Conservation (phyloP, 2,797 vertebrate genomes). For the Pangasius djambal region DNA sequence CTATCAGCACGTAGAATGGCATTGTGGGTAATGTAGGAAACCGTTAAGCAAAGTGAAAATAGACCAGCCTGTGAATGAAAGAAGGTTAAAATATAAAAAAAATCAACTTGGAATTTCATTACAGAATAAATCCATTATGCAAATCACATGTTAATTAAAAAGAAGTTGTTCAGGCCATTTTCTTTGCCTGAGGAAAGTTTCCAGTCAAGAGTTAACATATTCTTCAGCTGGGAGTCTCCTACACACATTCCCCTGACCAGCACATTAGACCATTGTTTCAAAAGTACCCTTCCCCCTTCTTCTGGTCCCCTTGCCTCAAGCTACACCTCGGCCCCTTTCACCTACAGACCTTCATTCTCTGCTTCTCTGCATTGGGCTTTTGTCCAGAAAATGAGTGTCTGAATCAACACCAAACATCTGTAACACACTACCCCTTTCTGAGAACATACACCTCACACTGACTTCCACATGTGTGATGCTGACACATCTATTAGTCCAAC, state of each 20-base stretch:
- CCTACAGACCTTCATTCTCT: slow-evolving; percentile 48
- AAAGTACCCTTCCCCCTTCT: slow-evolving; percentile 24
- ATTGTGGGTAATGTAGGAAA: neutral
- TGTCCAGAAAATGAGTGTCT: slow-evolving; percentile 38
- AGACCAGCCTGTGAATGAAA: neutral
- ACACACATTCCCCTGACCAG: slow-evolving; percentile 60
- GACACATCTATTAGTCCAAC: neutral
- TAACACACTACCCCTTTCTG: slow-evolving; percentile 26
- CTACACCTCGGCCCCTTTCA: slow-evolving; percentile 36
- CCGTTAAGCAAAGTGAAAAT: neutral
- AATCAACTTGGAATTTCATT: neutral
- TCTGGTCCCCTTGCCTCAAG: slow-evolving; percentile 27
- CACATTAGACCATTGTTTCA: slow-evolving; percentile 67
- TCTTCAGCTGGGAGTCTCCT: slow-evolving; percentile 59
- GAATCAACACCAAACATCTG: slow-evolving; percentile 31
- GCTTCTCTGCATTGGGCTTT: slow-evolving; percentile 33
- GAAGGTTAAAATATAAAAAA: neutral
- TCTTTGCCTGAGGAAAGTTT: neutral
- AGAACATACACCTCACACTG: slow-evolving; percentile 25
- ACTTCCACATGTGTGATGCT: neutral
- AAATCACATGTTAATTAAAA: neutral
- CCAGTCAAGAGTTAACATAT: slow-evolving; percentile 51
- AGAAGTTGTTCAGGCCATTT: neutral
- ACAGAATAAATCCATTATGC: neutral
- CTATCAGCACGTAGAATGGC: neutral